Evolutionary conservation across 2,888 invertebrate genomes (phyloP), one percentile per base, ranked within the genome.

Genomic region (Rhamphomyia laevipes): DNA sequence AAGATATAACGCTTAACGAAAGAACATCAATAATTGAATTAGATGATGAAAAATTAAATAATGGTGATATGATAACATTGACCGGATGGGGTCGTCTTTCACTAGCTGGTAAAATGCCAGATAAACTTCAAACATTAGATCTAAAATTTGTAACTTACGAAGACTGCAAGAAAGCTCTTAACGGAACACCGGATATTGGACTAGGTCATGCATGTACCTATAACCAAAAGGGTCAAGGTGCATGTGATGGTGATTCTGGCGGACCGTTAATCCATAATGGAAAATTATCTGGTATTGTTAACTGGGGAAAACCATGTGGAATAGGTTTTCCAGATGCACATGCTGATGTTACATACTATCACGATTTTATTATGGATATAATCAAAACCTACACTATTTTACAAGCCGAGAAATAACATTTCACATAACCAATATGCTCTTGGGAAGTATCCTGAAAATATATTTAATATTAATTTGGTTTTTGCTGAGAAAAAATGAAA

Each of bases 21-120:
- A 62, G 61, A 1, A 77, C 82, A 0, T 69, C 75, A 40, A 72
- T 75, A 0, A 67, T 83, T 2, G 73, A 74, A 46, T 62, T 81
- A 44, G 58, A 57, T 7, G 56, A 61, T 21, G 57, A 58, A 43
- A 58, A 64, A 0, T 43, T 68, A 21, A 53, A 53, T 35, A 71
- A 73, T 9, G 73, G 72, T 0, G 78, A 79, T 41, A 63, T 71
- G 1, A 56, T 78, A 11, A 61, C 75, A 7, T 61, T 81, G 1
- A 78, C 78, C 3, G 82, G 81, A 6, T 82, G 82, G 82, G 82
- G 82, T 1, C 73, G 75, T 4, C 73, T 66, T 0, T 58, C 60
- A 1, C 46, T 63, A 47, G 75, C 75, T 10, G 78, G 78, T 1
- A 71, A 70, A 1, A 63, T 72, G 0, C 78, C 80, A 4, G 71